Conservation (phyloP, 2,113 vertebrate species). For the Lichenostomus cassidix region DNA sequence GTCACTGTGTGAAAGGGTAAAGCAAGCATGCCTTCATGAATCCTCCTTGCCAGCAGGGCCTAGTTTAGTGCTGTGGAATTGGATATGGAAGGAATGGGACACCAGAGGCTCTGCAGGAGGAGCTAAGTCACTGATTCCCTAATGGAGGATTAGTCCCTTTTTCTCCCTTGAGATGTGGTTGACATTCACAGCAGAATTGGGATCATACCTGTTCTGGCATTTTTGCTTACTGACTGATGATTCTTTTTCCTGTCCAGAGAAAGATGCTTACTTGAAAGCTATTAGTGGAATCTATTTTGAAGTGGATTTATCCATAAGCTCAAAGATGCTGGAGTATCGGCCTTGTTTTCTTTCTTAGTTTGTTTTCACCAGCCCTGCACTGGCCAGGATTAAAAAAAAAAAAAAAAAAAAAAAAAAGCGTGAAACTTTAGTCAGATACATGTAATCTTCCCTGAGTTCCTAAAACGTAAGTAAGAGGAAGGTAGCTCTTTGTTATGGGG, state of each 20-base stretch:
- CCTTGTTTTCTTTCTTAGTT: not conserved
- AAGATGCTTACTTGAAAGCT: not conserved
- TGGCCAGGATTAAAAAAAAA: not conserved
- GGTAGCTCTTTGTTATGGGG: not conserved
- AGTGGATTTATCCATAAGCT: not conserved
- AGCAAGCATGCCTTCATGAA: not conserved
- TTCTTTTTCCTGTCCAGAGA: not conserved
- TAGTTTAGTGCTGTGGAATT: not conserved
- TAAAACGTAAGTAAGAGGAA: not conserved
- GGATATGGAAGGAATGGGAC: accelerated
- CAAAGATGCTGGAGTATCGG: not conserved
- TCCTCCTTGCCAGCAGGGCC: not conserved
- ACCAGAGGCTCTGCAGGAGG: not conserved
- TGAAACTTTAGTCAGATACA: not conserved
- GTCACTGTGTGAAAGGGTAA: not conserved
- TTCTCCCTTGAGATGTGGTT: not conserved
- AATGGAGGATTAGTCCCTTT: not conserved
- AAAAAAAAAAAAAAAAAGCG: not conserved
- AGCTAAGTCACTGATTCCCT: not conserved
- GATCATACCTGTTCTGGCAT: not conserved
- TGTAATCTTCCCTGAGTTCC: not conserved
- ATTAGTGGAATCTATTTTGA: not conserved
- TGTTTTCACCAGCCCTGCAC: not conserved
- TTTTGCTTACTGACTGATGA: not conserved
- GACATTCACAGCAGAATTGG: not conserved